Evolutionary conservation across 2,113 vertebrate genomes (phyloP).

Genomic region (Gymnobelideus leadbeateri): DNA sequence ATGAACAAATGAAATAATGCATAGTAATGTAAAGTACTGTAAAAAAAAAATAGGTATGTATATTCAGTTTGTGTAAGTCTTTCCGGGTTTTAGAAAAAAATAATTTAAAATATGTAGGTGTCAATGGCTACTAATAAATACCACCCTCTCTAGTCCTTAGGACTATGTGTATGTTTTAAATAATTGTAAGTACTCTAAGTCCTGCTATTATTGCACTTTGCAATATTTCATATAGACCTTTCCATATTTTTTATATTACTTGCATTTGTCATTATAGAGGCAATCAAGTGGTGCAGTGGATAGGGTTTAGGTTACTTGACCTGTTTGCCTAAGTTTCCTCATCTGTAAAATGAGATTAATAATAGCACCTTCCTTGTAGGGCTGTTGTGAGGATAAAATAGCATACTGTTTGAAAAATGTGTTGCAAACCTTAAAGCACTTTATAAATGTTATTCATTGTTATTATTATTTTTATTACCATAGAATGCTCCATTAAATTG

Average conservation of each 20-base stretch:
- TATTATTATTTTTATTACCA: not conserved
- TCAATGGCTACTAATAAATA: too few relatives aligned
- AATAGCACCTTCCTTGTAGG: not conserved
- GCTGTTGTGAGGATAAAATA: not conserved
- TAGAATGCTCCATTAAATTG: not conserved
- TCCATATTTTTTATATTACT: not conserved
- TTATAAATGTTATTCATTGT: not conserved
- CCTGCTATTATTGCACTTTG: not conserved
- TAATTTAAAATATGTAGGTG: too few relatives aligned
- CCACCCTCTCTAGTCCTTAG: not conserved
- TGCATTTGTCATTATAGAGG: not conserved
- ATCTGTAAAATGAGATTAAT: too few relatives aligned
- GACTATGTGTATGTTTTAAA: not conserved
- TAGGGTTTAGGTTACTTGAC: not conserved
- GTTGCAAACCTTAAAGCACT: not conserved
- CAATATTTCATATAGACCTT: not conserved
- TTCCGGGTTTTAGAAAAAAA: too few relatives aligned
- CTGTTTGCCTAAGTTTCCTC: not conserved
- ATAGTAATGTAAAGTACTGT: too few relatives aligned
- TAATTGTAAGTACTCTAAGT: not conserved
- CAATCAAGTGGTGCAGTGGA: not conserved
- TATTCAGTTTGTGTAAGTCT: too few relatives aligned
- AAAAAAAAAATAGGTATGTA: too few relatives aligned
- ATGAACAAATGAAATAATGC: too few relatives aligned
- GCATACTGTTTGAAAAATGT: not conserved